These are phyloP conservation scores for Agelastica alni DNA, from an alignment of 2,888 invertebrate genomes.

Conservation along the genomic window DNA sequence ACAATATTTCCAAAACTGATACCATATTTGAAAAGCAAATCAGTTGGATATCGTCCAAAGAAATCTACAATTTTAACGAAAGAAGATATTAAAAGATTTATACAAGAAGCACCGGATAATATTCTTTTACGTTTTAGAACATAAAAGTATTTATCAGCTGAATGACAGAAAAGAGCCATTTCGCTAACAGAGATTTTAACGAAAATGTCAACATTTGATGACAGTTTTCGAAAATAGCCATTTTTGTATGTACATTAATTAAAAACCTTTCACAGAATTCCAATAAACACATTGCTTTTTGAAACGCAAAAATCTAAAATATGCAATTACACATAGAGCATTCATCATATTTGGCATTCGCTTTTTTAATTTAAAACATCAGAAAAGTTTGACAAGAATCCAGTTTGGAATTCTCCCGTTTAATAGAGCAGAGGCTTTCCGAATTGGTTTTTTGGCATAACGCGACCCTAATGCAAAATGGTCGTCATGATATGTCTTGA, in stretches of 20 bases:
- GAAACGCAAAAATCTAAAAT: neutral
- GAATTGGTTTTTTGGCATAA: slow-evolving; percentile 35
- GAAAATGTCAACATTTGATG: too few relatives aligned
- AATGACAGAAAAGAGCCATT: too few relatives aligned
- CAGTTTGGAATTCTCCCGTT: slow-evolving; percentile 34
- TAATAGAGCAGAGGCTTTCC: slow-evolving; percentile 27
- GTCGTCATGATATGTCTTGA: slow-evolving; percentile 22
- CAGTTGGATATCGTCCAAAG: too few relatives aligned
- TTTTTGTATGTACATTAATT: neutral
- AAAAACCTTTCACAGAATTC: neutral
- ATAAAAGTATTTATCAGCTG: too few relatives aligned
- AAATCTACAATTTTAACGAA: too few relatives aligned
- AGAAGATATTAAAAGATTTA: too few relatives aligned
- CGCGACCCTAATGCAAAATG: slow-evolving; percentile 30
- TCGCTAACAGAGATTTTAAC: too few relatives aligned
- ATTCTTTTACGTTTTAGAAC: too few relatives aligned
- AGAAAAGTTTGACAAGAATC: slow-evolving; percentile 24
- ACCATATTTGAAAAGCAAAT: too few relatives aligned
- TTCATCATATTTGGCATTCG: slow-evolving; percentile 17
- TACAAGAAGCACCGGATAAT: too few relatives aligned
- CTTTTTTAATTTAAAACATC: slow-evolving; percentile 24
- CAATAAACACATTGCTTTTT: neutral
- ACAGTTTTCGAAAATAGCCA: too few relatives aligned
- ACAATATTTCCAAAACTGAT: too few relatives aligned
- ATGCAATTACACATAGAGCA: slow-evolving; percentile 14